phyloP scores from a whole-genome alignment of 2,797 vertebrate genomes.

The Decapterus maruadsi region DNA sequence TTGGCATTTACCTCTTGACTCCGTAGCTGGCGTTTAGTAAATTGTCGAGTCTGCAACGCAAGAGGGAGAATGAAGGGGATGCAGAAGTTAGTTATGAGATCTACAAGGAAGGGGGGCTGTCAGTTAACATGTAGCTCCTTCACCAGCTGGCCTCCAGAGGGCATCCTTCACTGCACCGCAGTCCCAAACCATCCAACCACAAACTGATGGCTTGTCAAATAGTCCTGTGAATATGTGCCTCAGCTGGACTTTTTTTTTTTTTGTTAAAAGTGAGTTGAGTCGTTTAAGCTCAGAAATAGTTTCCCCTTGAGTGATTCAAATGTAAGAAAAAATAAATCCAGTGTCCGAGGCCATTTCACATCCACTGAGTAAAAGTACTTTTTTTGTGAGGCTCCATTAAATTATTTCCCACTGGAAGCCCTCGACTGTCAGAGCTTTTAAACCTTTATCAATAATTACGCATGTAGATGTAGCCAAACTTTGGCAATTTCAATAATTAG shows the following conservation, averaged over 20 bases:
- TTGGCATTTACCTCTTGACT: slow-evolving; percentile 97
- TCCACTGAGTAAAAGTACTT: slow-evolving; percentile 29
- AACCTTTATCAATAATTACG: slow-evolving; percentile 38
- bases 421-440: slow-evolving; percentile 29
- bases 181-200: slow-evolving; percentile 73
- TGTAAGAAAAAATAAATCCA: slow-evolving; percentile 29
- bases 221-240: slow-evolving; percentile 63
- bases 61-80: slow-evolving; percentile 90
- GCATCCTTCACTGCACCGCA: slow-evolving; percentile 76
- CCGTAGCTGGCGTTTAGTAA: slow-evolving; percentile 98
- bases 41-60: slow-evolving; percentile 97
- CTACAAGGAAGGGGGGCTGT: slow-evolving; percentile 85
- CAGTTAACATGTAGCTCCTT: slow-evolving; percentile 84
- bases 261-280: slow-evolving; percentile 33
- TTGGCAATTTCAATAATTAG: slow-evolving; percentile 30
- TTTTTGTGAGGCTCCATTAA: slow-evolving; percentile 38
- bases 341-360: slow-evolving; percentile 25
- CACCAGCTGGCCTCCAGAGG: slow-evolving; percentile 85
- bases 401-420: slow-evolving; percentile 34
- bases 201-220: slow-evolving; percentile 64
- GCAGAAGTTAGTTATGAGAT: slow-evolving; percentile 90
- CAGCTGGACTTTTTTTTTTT: slow-evolving; percentile 56
- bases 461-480: slow-evolving; percentile 41
- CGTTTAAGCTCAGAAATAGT: slow-evolving; percentile 44
- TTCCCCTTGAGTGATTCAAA: slow-evolving; percentile 41